phyloP scores from a whole-genome alignment of 2,888 invertebrate species.

The Polyploca ridens region DNA sequence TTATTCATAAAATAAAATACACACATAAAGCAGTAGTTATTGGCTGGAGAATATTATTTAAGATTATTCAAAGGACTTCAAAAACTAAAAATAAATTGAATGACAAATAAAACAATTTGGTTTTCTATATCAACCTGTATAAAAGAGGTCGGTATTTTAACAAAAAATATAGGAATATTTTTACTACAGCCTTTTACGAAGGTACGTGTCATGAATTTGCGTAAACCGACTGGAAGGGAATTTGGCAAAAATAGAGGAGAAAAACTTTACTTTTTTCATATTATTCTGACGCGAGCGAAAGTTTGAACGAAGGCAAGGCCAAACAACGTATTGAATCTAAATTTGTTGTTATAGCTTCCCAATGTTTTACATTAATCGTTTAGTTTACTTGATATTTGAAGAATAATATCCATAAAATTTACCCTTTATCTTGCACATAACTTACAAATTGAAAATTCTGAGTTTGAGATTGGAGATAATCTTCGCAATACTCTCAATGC shows the following conservation, averaged over 20 bases:
- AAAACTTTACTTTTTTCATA: constrained; percentile 21
- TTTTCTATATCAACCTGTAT: constrained; percentile 1
- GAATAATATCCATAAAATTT: no score
- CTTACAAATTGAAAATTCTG: no score
- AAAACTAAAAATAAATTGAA: not conserved
- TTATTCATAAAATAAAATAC: no score
- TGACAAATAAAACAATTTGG: constrained; percentile 8
- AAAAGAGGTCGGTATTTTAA: constrained; percentile 7
- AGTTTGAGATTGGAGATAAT: no score
- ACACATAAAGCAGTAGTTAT: not conserved
- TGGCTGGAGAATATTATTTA: not conserved
- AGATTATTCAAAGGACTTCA: not conserved
- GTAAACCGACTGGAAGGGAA: constrained; percentile 23
- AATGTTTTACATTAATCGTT: not conserved
- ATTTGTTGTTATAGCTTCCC: constrained; percentile 1
- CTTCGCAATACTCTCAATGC: not conserved
- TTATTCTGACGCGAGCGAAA: constrained; percentile 21
- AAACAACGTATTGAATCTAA: constrained; percentile 19
- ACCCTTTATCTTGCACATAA: no score
- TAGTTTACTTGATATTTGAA: not conserved
- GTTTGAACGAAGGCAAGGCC: constrained; percentile 12
- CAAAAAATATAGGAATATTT: not conserved
- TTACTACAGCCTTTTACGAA: constrained; percentile 27
- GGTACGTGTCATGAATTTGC: constrained; percentile 38
- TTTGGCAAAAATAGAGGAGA: constrained; percentile 25